Evolutionary conservation across 2,888 invertebrate species (phyloP).

Genomic region (Rhyacophila evoluta): DNA sequence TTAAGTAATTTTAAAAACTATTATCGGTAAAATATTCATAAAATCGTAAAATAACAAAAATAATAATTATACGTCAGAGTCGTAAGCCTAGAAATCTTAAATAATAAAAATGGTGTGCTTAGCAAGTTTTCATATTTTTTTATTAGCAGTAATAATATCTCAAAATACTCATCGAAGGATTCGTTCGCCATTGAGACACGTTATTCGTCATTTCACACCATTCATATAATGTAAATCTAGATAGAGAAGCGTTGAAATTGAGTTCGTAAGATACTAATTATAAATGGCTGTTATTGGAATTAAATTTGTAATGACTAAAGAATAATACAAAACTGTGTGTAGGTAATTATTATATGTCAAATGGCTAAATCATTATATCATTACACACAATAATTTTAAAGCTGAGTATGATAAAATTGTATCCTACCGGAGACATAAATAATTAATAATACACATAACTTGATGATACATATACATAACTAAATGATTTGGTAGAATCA

Average conservation of each 20-base stretch:
- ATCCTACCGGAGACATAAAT: neutral
- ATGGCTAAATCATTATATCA: neutral
- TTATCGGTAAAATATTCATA: neutral
- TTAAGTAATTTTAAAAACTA: neutral
- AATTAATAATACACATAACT: neutral
- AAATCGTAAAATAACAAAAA: slow-evolving; percentile 2
- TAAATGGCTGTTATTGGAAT: slow-evolving; percentile 24
- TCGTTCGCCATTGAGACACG: neutral
- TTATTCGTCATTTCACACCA: slow-evolving; percentile 1
- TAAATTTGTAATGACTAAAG: slow-evolving; percentile 10
- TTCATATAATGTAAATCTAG: slow-evolving; percentile 8
- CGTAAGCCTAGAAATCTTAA: neutral
- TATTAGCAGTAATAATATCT: neutral
- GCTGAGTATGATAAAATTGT: neutral
- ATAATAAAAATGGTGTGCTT: slow-evolving; percentile 1
- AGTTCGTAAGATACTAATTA: slow-evolving; percentile 10
- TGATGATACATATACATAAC: too few species aligned
- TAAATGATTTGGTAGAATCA: too few species aligned
- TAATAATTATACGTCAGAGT: slow-evolving; percentile 2
- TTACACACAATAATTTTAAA: neutral
- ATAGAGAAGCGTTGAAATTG: slow-evolving; percentile 2
- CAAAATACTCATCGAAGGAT: neutral
- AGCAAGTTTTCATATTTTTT: slow-evolving; percentile 18
- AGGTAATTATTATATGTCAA: neutral
- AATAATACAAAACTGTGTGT: neutral